A percentile compares a stretch with the other conserved stretches of the same genome.
Conservation (phyloP, 2,113 vertebrate species). For the Microtus montanus region DNA sequence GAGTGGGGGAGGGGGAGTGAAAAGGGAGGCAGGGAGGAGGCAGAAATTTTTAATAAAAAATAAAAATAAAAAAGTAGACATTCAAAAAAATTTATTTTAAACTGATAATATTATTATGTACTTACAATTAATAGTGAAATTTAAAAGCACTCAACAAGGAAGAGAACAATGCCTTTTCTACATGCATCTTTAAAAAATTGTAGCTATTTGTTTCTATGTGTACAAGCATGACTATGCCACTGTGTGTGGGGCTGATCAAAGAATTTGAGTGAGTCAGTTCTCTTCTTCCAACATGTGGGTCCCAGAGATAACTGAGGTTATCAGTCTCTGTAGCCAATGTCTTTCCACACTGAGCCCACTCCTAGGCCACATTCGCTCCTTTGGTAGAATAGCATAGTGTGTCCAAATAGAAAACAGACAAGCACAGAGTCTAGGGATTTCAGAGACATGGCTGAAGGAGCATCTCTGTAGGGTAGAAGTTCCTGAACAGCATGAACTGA, state of each 20-base stretch:
- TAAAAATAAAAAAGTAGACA: too few relatives aligned
- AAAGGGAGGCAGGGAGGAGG: too few relatives aligned
- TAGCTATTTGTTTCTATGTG: neutral
- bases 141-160: neutral
- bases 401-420: neutral
- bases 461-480: neutral
- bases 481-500: neutral
- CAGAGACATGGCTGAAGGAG: rapidly evolving
- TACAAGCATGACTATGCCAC: neutral
- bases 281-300: neutral
- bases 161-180: neutral
- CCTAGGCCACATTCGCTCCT: neutral
- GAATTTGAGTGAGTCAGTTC: neutral
- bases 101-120: neutral
- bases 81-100: neutral
- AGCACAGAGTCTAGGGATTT: neutral
- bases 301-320: neutral
- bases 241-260: neutral
- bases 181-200: neutral
- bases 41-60: too few relatives aligned
- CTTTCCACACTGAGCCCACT: neutral
- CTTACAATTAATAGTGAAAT: neutral
- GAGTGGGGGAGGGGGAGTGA: too few relatives aligned
- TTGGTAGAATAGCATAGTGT: neutral
- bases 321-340: too few relatives aligned